Conservation (phyloP, 2,797 vertebrate genomes). For the Vespertilio murinus region DNA sequence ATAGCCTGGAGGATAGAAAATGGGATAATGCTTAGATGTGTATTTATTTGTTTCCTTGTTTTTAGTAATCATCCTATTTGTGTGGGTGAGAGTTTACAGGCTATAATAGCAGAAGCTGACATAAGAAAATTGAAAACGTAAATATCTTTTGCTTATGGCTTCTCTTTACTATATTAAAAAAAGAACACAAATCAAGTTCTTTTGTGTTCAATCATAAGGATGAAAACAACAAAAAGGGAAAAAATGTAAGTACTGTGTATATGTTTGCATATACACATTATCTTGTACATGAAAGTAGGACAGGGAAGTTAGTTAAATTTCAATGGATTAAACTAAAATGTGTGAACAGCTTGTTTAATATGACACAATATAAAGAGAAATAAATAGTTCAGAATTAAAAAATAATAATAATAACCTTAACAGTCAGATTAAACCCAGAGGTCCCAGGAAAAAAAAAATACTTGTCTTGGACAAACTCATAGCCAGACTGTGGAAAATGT, state of each 20-base stretch:
- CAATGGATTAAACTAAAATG: slow-evolving; percentile 25
- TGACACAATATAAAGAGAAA: background rate
- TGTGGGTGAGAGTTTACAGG: slow-evolving; percentile 43
- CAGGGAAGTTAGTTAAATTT: background rate
- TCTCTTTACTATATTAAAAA: slow-evolving; percentile 29
- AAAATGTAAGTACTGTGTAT: background rate
- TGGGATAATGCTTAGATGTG: background rate
- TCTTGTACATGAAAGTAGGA: background rate
- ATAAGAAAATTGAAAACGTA: slow-evolving; percentile 61
- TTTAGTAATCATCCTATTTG: slow-evolving; percentile 48
- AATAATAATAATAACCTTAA: slow-evolving; percentile 12
- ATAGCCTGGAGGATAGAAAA: background rate
- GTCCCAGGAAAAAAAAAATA: slow-evolving; percentile 12
- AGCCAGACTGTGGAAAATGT: slow-evolving; percentile 45
- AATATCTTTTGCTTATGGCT: slow-evolving; percentile 57
- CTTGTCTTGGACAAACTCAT: slow-evolving; percentile 11
- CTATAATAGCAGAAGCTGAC: slow-evolving; percentile 51
- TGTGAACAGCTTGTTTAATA: slow-evolving; percentile 29
- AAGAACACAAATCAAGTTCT: background rate
- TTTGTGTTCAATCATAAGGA: slow-evolving; percentile 4
- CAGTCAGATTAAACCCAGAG: background rate
- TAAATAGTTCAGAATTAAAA: background rate
- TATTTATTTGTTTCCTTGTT: slow-evolving; percentile 13
- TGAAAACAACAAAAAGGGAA: slow-evolving; percentile 17
- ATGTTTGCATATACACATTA: background rate